These are phyloP conservation scores for Galbula dea DNA, from an alignment of 2,113 vertebrate genomes.

Conservation along the genomic window DNA sequence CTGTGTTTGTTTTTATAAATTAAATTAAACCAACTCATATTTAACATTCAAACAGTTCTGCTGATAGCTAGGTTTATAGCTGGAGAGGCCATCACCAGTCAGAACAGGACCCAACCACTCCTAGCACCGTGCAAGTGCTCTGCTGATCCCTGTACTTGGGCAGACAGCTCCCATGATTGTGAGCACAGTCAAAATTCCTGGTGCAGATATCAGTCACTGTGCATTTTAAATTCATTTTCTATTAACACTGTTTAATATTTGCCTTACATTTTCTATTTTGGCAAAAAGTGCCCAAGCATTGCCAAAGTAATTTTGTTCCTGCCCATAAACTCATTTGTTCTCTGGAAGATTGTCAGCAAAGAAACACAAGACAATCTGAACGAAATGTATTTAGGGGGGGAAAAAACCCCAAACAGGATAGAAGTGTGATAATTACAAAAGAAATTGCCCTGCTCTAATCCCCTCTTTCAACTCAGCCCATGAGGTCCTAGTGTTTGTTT, in stretches of 20 bases:
- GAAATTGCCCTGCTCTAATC: background rate
- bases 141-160: background rate
- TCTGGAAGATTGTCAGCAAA: constrained; percentile 1
- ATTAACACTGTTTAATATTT: background rate
- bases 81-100: background rate
- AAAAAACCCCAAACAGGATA: background rate
- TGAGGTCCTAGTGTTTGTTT: background rate
- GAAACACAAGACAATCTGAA: background rate
- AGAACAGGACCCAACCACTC: background rate
- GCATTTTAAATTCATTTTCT: background rate
- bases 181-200: background rate
- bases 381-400: background rate
- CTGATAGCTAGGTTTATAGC: background rate
- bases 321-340: constrained; percentile 9
- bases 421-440: background rate
- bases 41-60: constrained; percentile 27
- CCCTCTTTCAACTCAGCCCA: background rate
- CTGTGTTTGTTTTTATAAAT: background rate
- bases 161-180: accelerated
- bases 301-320: constrained; percentile 26
- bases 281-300: background rate
- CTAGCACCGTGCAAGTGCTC: background rate
- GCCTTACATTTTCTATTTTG: background rate
- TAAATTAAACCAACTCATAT: background rate
- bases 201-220: background rate